Base-by-base conservation (phyloP, 2,113 vertebrate species). In the Australoheros scitulus region DNA sequence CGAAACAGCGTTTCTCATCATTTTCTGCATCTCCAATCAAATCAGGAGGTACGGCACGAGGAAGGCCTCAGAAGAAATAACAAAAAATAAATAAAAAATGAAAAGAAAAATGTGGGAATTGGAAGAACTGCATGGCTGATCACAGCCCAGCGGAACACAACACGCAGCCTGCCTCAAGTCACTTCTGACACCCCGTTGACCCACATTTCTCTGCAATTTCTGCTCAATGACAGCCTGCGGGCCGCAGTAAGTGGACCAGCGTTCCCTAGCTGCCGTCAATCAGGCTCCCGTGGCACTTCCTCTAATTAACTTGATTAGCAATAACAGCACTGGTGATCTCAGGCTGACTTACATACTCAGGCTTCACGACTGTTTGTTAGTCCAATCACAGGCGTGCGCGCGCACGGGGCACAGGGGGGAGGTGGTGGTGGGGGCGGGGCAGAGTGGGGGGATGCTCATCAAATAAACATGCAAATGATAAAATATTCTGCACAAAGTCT, bases 391-490 rank as follows among this genome's bases (percentile, higher is more conserved):
- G 74, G 32, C 32, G 32, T 34, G 22, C 13, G n/a, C 6, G 14
- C 38, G 8, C 36, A 8, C 8, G 36, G 36, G 36, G 36, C 36
- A 34, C 6, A 6, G 1, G 7, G 34, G 7, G 34, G 36, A 2
- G 8, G 36, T 8, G 36, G 8, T 8, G 36, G 36, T n/a, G n/a
- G 36, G 36, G 36, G 36, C 2, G 34, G 34, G 34, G 34, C 6
- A 6, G 34, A 17, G 85, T 36, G 24, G 20, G 81, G 83, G 89
- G 88, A 88, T 81, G 78, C 89, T 94, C 92, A 93, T 92, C 91
- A 94, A 94, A 94, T 94, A 89, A 94, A 94, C 90, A 94, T 93
- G 92, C 91, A 94, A 93, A 94, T 91, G 70, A 92, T 91, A 57
- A 90, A 89, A 93, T 92, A 93, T 93, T 93, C 87, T 74, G 77